Conservation (phyloP, 2,888 invertebrate genomes). For the Ornithoptera priamus region DNA sequence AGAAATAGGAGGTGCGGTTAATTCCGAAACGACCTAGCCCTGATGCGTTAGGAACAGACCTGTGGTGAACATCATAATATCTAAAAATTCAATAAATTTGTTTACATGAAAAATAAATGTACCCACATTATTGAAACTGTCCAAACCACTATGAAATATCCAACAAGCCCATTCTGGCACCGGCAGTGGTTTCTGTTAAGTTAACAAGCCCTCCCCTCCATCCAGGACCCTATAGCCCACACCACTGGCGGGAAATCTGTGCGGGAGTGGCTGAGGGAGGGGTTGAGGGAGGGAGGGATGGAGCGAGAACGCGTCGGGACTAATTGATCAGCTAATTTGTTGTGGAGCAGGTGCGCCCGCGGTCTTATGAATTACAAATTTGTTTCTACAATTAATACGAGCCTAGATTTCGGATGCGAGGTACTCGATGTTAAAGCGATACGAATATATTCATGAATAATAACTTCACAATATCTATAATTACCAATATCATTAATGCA, state of each 20-base stretch:
- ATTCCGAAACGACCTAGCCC: no score
- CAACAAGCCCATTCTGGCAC: constrained; percentile 13
- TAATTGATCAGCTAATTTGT: constrained; percentile 64
- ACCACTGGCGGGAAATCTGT: constrained; percentile 17
- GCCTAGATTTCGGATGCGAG: constrained; percentile 22
- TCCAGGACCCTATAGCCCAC: no score
- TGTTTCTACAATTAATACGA: constrained; percentile 33
- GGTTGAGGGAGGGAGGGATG: neutral
- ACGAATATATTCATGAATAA: no score
- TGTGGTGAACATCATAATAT: no score
- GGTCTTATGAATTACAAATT: constrained; percentile 54
- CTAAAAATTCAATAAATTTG: no score
- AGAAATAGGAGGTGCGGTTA: no score
- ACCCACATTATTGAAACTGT: constrained; percentile 7
- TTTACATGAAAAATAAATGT: no score
- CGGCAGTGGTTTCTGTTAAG: constrained; percentile 19
- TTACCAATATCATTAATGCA: no score
- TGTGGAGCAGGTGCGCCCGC: constrained; percentile 45
- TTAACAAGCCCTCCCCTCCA: constrained; percentile 23
- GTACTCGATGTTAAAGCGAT: constrained; percentile 4
- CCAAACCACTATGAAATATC: constrained; percentile 19
- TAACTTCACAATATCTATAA: no score
- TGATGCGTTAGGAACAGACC: no score
- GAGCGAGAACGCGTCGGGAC: constrained; percentile 49
- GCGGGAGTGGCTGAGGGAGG: neutral